phyloP scores from a whole-genome alignment of 2,113 vertebrate genomes.

The Petrocephalus microphthalmus region DNA sequence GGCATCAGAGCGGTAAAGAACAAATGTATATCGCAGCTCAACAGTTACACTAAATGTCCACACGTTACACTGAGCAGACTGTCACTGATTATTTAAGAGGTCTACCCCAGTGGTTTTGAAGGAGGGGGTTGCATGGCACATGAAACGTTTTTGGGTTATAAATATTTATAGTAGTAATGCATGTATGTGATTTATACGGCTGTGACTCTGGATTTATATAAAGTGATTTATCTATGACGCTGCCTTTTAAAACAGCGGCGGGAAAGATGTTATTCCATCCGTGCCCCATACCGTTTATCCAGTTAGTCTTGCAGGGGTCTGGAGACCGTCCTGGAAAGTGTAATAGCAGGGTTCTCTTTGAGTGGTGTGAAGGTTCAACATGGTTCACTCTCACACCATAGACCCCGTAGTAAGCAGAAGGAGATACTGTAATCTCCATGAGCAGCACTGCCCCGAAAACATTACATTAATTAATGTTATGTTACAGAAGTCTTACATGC shows the following conservation, averaged over 20 bases:
- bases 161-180: slow-evolving; percentile 10
- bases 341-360: not conserved
- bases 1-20: not conserved
- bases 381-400: not conserved
- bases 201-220: not conserved
- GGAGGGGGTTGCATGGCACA: not conserved
- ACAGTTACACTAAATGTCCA: not conserved
- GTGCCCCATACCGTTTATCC: not conserved
- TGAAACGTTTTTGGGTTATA: not conserved
- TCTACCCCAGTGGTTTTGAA: not conserved
- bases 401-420: not conserved
- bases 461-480: not conserved
- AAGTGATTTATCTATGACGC: slow-evolving; percentile 4
- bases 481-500: not conserved
- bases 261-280: not conserved
- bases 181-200: slow-evolving; percentile 6
- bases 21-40: not conserved
- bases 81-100: slow-evolving; percentile 1
- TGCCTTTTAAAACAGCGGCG: not conserved
- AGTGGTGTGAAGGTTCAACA: not conserved
- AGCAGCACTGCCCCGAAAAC: not conserved
- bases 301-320: not conserved
- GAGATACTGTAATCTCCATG: not conserved
- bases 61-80: not conserved
- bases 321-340: not conserved